phyloP scores from a whole-genome alignment of 2,113 vertebrate genomes.

The Apus apus region DNA sequence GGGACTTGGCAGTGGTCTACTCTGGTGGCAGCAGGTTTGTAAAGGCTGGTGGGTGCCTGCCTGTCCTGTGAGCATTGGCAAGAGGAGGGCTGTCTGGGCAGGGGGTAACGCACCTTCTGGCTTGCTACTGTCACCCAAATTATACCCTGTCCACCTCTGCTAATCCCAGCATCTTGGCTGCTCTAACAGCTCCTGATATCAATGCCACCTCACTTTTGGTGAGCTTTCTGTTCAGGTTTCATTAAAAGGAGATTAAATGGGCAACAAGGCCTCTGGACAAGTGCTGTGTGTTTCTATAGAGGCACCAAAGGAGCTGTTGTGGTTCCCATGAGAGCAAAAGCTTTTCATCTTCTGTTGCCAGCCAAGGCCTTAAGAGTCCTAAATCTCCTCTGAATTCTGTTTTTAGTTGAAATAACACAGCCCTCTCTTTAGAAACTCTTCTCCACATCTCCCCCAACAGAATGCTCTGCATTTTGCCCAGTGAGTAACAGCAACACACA shows the following conservation, averaged over 20 bases:
- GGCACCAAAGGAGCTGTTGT: neutral
- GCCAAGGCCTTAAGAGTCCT: neutral
- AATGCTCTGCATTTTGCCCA: neutral
- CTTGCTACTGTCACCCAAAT: neutral
- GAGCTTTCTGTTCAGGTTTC: neutral
- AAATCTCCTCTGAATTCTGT: neutral
- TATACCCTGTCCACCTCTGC: neutral
- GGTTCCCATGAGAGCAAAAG: neutral
- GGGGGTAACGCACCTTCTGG: neutral
- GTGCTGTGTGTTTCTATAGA: neutral
- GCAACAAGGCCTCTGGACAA: neutral
- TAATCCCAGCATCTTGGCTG: neutral
- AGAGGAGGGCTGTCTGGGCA: neutral
- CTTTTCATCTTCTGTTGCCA: neutral
- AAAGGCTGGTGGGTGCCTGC: neutral
- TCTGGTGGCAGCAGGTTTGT: neutral
- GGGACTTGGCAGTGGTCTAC: neutral
- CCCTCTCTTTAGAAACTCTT: neutral
- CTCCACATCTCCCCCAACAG: neutral
- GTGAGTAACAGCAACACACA: neutral
- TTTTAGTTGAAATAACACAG: neutral
- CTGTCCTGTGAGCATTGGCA: neutral
- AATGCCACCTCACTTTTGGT: neutral
- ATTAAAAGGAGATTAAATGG: neutral
- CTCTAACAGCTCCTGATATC: neutral